Evolutionary conservation across 2,113 vertebrate species (phyloP), one percentile per base, ranked within the genome.

Genomic region (Triplophysa rosa): DNA sequence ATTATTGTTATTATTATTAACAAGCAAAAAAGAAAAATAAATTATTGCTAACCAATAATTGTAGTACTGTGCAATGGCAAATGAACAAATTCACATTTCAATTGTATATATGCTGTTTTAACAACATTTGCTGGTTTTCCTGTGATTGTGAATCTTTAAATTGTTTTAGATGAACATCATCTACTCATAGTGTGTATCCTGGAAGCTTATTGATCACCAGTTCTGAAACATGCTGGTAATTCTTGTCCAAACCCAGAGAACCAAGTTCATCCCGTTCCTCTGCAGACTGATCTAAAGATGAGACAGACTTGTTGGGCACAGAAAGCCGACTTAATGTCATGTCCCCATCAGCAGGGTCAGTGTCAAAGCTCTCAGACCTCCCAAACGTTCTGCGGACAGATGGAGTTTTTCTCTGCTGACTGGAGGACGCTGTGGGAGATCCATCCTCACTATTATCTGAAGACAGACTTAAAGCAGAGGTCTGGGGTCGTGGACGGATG

Each of bases 151-250:
- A 45, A 12, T 45, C 42, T 2, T 1, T 40, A 0, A 17, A 37
- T 7, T 7, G 0, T 37, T 37, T 37, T 37, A 24, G 45, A 68
- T 26, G 21, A 68, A 17, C 45, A 40, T 14, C 2, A n/a, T 19
- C 14, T 19, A 26, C 26, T 92, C 90, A 98, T 88, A 98, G 82
- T 2, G 95, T 98, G 69, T 98, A 98, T 74, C 96, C 97, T 4
- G 95, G 96, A 76, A 97, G 93, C 79, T 94, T 96, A 69, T 85
- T 93, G 85, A 92, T 87, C 84, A 96, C 89, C 68, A 98, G 90
- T 79, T 98, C 91, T 84, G 94, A 94, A 64, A 98, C 93, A 76
- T 96, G 93, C 88, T 84, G 94, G 87, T 88, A 95, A 75, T 92
- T 89, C 77, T 91, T 91, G 78, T 86, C 86, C 83, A 92, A 87